Conservation (phyloP, 2,888 invertebrate genomes). For the Vesta saturnalis region DNA sequence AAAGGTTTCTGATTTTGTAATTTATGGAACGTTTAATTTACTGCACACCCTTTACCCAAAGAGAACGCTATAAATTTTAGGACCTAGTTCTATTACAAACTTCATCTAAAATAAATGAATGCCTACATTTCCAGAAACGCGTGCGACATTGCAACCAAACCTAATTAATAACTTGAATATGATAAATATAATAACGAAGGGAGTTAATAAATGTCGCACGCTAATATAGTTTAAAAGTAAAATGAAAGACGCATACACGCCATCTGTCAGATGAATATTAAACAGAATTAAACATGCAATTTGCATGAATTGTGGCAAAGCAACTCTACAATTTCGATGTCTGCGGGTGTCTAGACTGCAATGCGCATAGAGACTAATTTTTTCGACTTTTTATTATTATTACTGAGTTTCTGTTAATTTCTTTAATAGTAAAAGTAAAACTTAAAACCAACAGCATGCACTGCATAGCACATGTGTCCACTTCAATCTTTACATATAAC, state of each 20-base stretch:
- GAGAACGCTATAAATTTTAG: too few species aligned
- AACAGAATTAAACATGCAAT: conserved; percentile 26
- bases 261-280: conserved; percentile 20
- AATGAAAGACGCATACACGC: conserved; percentile 15
- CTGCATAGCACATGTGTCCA: conserved; percentile 1
- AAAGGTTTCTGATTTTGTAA: too few species aligned
- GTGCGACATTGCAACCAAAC: neutral
- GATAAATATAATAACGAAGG: too few species aligned
- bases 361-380: conserved; percentile 16
- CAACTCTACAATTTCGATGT: conserved; percentile 9
- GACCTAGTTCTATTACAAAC: too few species aligned
- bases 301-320: conserved; percentile 20
- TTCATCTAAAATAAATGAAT: too few species aligned
- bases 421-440: neutral
- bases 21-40: too few species aligned
- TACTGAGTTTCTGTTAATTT: neutral
- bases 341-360: conserved; percentile 19
- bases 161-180: neutral
- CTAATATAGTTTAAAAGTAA: conserved; percentile 1
- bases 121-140: neutral
- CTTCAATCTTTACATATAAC: neutral
- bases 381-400: neutral
- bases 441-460: neutral
- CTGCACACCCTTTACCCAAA: too few species aligned
- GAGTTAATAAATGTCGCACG: conserved; percentile 16